Conservation (phyloP, 2,888 invertebrate species). For the Unio pictorum region DNA sequence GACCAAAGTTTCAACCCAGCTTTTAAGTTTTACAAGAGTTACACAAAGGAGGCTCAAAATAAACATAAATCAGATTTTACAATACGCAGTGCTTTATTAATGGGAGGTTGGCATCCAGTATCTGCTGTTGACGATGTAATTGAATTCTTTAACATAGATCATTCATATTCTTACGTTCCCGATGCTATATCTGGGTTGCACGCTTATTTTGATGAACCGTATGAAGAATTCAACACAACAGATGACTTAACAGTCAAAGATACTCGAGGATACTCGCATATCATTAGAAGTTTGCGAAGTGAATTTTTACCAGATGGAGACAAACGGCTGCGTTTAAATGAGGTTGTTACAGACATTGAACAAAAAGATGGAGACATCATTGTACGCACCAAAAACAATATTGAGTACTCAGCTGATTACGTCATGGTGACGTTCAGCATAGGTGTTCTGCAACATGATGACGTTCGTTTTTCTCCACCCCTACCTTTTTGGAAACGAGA, state of each 20-base stretch:
- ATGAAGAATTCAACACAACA: not conserved
- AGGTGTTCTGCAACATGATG: not conserved
- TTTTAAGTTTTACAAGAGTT: not conserved
- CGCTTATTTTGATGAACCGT: not conserved
- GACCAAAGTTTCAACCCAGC: not conserved
- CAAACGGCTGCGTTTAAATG: not conserved
- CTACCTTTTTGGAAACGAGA: conserved; percentile 6
- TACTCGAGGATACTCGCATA: not conserved
- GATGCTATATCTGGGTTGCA: not conserved
- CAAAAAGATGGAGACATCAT: not conserved
- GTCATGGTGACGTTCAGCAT: conserved; percentile 2
- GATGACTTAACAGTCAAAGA: not conserved
- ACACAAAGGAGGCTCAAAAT: too few species aligned
- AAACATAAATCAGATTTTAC: conserved; percentile 1
- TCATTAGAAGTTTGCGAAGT: not conserved
- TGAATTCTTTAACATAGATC: conserved; percentile 5
- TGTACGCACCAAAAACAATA: not conserved
- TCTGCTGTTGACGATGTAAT: conserved; percentile 3
- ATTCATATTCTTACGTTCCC: not conserved
- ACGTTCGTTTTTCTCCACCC: not conserved
- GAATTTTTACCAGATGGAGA: conserved; percentile 1
- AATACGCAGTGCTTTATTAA: not conserved
- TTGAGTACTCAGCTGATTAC: not conserved
- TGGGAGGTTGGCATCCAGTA: not conserved
- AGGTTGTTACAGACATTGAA: not conserved